These are phyloP conservation scores for Merodon equestris DNA, from an alignment of 2,888 invertebrate species.

Conservation along the genomic window DNA sequence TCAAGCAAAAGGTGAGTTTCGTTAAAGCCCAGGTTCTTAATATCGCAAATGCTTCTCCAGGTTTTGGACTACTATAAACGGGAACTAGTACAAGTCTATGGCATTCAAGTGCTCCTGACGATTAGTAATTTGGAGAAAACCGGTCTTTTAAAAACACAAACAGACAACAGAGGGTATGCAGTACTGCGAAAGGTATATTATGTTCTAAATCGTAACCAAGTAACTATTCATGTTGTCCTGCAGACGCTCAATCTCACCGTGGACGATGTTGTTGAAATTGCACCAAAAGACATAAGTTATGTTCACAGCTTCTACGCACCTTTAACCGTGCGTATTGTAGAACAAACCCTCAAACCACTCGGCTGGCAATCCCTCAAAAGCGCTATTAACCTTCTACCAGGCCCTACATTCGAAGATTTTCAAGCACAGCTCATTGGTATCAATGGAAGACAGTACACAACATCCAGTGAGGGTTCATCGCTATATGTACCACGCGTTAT, in stretches of 20 bases:
- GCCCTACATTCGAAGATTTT: conserved; percentile 85
- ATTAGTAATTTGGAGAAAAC: conserved; percentile 92
- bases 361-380: conserved; percentile 91
- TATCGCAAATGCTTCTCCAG: conserved; percentile 71
- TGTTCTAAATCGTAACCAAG: not conserved
- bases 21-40: not conserved
- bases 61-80: conserved; percentile 84
- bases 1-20: conserved; percentile 88
- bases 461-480: conserved; percentile 82
- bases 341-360: conserved; percentile 87
- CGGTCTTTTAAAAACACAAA: conserved; percentile 88
- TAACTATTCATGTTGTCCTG: conserved; percentile 28
- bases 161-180: conserved; percentile 85
- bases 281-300: conserved; percentile 93
- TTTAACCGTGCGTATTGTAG: conserved; percentile 90
- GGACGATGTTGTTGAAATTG: conserved; percentile 91
- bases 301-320: conserved; percentile 97
- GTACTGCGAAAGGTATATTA: conserved; percentile 85
- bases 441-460: conserved; percentile 81
- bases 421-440: conserved; percentile 81
- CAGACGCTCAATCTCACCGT: conserved; percentile 90
- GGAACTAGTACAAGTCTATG: conserved; percentile 91
- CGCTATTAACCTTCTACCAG: conserved; percentile 88
- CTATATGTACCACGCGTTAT: conserved; percentile 81
- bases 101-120: conserved; percentile 89